phyloP scores from a whole-genome alignment of 2,888 invertebrate genomes.

The Agapostemon virescens region DNA sequence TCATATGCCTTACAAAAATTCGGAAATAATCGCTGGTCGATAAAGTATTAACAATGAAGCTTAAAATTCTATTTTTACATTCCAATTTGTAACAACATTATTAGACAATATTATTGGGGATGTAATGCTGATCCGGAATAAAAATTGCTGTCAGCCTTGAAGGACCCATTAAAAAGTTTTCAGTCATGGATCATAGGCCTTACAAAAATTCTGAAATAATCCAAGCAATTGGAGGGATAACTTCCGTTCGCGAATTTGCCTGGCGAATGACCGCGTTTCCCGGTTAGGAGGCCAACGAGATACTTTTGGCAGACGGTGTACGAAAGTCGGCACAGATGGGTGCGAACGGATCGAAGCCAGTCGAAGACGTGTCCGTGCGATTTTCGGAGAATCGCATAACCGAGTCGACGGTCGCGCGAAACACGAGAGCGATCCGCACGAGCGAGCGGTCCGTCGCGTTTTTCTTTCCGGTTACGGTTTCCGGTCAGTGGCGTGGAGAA shows the following conservation, averaged over 20 bases:
- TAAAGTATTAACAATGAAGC: too few relatives aligned
- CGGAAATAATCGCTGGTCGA: too few relatives aligned
- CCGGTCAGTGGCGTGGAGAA: not conserved
- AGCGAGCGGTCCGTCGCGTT: not conserved
- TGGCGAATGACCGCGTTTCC: not conserved
- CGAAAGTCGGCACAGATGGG: not conserved
- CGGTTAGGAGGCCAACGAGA: not conserved
- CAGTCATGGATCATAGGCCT: too few relatives aligned
- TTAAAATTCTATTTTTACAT: too few relatives aligned
- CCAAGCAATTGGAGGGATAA: not conserved
- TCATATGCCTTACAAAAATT: too few relatives aligned
- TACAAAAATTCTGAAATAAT: too few relatives aligned
- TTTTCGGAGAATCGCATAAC: conserved; percentile 3
- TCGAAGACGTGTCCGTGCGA: not conserved
- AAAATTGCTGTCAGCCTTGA: too few relatives aligned
- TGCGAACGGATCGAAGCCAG: conserved; percentile 24
- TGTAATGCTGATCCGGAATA: too few relatives aligned
- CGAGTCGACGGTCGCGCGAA: conserved; percentile 12
- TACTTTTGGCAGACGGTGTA: not conserved
- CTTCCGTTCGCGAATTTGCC: not conserved
- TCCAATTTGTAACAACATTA: too few relatives aligned
- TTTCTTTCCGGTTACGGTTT: conserved; percentile 16
- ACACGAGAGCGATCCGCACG: conserved; percentile 12
- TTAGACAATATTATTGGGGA: too few relatives aligned
- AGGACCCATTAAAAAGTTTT: too few relatives aligned